Evolutionary conservation across 1,140 invertebrate genomes (phyloP), one percentile per base, ranked within the genome.

Genomic region (Drosophila malerkotliana): DNA sequence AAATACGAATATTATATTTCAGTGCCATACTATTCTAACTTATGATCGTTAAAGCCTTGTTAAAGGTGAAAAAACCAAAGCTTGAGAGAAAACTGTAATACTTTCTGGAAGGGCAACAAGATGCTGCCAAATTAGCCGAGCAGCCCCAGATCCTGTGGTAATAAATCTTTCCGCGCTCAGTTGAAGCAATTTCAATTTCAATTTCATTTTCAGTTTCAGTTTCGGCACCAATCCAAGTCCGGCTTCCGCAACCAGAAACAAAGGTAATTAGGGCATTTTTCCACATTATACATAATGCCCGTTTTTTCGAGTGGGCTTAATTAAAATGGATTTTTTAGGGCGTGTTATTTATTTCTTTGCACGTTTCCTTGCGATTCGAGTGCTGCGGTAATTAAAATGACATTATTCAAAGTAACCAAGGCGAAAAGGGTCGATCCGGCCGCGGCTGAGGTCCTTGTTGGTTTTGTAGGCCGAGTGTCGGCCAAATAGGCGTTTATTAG

Each of bases 381-480:
- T 83, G 77, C 77, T 77, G 84, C 64, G 84, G 83, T 88, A 88
- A 89, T 88, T 88, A 88, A 88, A 88, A 88, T 78, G 84, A 89
- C 83, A 88, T 88, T 88, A 88, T 83, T 88, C 76, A 88, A 83
- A 69, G 59, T 78, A 59, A 32, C 54, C 44, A 54, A 34, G 51
- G 32, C 18, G 18, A 81, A 87, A 78, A 77, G 74, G 72, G 76
- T 71, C 68, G 57, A 26, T 14, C 53, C 28, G 9, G 32, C 37
- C 34, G 32, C 45, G 52, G 26, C 74, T n/a, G 63, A 55, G 54
- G 51, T 62, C 59, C 59, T 34, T 45, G 77, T 45, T 45, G 67
- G 57, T 69, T 76, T 9, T 47, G 15, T 37, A 37, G 34, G 34
- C 32, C 9, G 41, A 4, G 14, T 76, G 72, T 47, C 34, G 45